Percentiles rank a stretch among this genome's conserved stretches.
These are phyloP conservation scores for Pseudococcus viburni DNA, from an alignment of 2,888 invertebrate species.

Conservation along the genomic window DNA sequence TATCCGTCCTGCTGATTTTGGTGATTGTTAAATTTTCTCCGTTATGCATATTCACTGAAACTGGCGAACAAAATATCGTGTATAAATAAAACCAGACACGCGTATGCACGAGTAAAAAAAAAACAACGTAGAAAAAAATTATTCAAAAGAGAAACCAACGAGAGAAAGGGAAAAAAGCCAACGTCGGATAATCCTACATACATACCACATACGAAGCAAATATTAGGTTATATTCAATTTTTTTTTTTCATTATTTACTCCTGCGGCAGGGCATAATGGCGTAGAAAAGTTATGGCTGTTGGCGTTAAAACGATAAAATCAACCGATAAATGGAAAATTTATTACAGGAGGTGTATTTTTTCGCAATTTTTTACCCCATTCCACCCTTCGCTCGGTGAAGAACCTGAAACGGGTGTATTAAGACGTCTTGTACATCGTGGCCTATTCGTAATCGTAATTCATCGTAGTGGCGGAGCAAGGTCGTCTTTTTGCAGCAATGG, in stretches of 20 bases:
- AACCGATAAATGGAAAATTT: neutral
- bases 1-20: constrained; percentile 89
- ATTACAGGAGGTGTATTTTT: neutral
- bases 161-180: neutral
- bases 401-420: too few species aligned
- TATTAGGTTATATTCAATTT: constrained; percentile 2
- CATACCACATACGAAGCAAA: neutral
- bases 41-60: constrained; percentile 85
- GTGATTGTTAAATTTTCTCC: constrained; percentile 88
- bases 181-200: neutral
- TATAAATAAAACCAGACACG: neutral
- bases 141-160: too few species aligned
- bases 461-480: neutral
- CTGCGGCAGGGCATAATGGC: neutral
- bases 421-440: too few species aligned
- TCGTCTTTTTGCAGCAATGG: neutral
- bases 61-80: constrained; percentile 68
- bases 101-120: neutral
- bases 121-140: neutral
- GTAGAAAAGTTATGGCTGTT: neutral
- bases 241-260: neutral
- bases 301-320: neutral
- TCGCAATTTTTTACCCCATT: neutral
- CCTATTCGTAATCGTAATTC: too few species aligned
- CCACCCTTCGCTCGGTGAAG: neutral